Percentiles rank a stretch among this genome's conserved stretches.
These are phyloP conservation scores for Drosophila littoralis DNA, from an alignment of 1,140 invertebrate genomes.

Conservation along the genomic window DNA sequence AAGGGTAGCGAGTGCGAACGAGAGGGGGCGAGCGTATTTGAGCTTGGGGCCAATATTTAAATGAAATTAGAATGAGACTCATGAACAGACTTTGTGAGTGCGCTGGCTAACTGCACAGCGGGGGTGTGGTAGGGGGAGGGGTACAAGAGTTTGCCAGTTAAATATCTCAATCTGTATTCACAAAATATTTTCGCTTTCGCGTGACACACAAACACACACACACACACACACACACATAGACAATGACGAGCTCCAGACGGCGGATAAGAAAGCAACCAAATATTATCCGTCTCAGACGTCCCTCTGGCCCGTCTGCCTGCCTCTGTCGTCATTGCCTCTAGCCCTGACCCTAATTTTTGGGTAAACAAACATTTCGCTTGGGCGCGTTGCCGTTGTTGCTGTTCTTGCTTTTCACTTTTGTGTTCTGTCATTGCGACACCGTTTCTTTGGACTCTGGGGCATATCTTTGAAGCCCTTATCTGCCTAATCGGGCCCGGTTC, in stretches of 20 bases:
- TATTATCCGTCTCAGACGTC: constrained; percentile 8
- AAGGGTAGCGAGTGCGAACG: constrained; percentile 5
- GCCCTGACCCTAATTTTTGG: constrained; percentile 78
- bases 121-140: background rate
- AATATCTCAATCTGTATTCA: constrained; percentile 37
- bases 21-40: constrained; percentile 15
- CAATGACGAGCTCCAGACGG: constrained; percentile 39
- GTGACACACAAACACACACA: constrained; percentile 53
- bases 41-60: constrained; percentile 50
- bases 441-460: constrained; percentile 20
- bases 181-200: constrained; percentile 70
- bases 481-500: constrained; percentile 46
- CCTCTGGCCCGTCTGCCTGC: constrained; percentile 16
- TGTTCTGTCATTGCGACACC: constrained; percentile 38
- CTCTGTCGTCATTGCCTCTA: constrained; percentile 53
- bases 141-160: background rate
- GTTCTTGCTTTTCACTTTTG: constrained; percentile 35
- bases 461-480: constrained; percentile 57
- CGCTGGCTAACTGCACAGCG: constrained; percentile 1
- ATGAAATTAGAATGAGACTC: constrained; percentile 77
- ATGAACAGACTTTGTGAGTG: constrained; percentile 44
- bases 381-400: constrained; percentile 7
- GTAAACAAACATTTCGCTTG: constrained; percentile 59
- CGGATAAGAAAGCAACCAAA: constrained; percentile 29
- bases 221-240: constrained; percentile 13